phyloP scores from a whole-genome alignment of 2,113 vertebrate species.

The Rhinolophus ferrumequinum region DNA sequence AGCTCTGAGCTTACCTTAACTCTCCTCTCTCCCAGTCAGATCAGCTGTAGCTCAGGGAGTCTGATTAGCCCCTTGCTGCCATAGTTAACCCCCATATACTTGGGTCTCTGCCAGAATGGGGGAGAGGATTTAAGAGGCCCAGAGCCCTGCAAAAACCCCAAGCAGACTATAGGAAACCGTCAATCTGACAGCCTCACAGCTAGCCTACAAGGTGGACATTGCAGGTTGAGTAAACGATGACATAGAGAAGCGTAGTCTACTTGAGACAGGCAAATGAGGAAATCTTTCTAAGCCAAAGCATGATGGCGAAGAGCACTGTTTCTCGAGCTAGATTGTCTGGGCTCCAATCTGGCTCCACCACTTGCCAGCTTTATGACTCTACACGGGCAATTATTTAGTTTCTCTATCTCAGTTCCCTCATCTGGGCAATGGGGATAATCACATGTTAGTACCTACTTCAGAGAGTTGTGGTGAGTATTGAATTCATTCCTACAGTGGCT shows the following conservation, averaged over 20 bases:
- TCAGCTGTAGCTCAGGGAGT: neutral
- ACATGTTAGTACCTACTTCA: neutral
- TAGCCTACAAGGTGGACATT: neutral
- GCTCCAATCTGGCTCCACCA: neutral
- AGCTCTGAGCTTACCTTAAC: conserved; percentile 37
- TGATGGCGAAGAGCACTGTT: neutral
- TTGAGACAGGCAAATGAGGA: neutral
- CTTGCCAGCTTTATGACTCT: neutral
- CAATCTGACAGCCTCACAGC: neutral
- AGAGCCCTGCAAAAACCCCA: neutral
- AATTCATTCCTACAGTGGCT: neutral
- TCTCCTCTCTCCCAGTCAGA: neutral
- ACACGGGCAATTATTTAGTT: neutral
- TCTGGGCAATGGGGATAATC: neutral
- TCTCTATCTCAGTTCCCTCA: neutral
- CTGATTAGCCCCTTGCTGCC: neutral
- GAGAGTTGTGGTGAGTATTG: neutral
- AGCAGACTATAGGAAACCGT: neutral
- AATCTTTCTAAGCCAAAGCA: neutral
- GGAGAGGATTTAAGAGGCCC: neutral
- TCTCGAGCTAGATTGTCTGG: neutral
- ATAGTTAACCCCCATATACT: neutral
- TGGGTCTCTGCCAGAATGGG: neutral
- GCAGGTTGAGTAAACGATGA: neutral
- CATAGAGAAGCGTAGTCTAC: neutral